phyloP scores from a whole-genome alignment of 2,113 vertebrate species.

The Ammodytes marinus region DNA sequence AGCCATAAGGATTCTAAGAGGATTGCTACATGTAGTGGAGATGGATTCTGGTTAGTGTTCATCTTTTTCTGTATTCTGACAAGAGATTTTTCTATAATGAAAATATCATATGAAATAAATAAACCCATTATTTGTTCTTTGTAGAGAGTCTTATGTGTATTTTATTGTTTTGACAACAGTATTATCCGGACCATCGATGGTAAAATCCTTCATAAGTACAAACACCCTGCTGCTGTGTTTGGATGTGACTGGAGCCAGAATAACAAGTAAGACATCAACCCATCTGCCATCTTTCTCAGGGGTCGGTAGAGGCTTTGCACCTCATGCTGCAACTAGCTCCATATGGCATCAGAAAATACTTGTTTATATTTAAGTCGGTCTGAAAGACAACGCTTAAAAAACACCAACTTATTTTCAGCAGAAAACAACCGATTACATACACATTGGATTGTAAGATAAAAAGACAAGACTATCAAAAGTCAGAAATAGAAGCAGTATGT shows the following conservation, averaged over 20 bases:
- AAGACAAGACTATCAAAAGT: background rate
- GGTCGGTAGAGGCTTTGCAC: background rate
- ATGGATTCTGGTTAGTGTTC: slow-evolving; percentile 94
- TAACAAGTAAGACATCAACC: slow-evolving; percentile 90
- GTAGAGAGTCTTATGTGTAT: background rate
- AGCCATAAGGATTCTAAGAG: slow-evolving; percentile 99
- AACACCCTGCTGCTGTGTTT: slow-evolving; percentile 96
- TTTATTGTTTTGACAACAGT: slow-evolving; percentile 81
- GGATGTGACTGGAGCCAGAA: slow-evolving; percentile 99
- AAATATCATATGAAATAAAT: background rate
- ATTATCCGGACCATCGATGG: slow-evolving; percentile 95
- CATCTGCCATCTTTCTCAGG: background rate
- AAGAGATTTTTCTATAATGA: background rate
- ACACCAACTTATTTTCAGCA: background rate
- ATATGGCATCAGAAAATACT: too few relatives aligned
- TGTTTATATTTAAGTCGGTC: background rate
- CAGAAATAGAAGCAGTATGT: background rate
- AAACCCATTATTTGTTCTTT: background rate
- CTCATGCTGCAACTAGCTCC: background rate
- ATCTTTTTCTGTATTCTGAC: background rate
- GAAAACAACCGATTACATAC: background rate
- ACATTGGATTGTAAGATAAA: background rate
- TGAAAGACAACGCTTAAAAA: background rate
- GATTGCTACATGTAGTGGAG: slow-evolving; percentile 95
- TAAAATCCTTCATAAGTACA: slow-evolving; percentile 95